phyloP scores from a whole-genome alignment of 2,113 vertebrate genomes.

The Corythoichthys haematopterus region DNA sequence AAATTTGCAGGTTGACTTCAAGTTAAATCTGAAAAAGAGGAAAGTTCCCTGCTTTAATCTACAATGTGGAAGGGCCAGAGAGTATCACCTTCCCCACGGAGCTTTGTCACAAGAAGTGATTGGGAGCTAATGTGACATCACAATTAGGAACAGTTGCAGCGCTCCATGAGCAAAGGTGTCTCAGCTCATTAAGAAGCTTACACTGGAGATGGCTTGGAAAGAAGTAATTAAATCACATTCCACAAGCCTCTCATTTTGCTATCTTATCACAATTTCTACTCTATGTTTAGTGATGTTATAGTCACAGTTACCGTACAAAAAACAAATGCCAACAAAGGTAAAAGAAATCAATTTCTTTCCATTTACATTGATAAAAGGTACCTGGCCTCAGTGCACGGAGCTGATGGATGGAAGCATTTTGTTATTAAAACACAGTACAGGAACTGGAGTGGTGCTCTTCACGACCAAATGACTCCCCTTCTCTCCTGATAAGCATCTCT shows the following conservation, averaged over 20 bases:
- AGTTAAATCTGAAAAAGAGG: background rate
- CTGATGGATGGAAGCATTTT: background rate
- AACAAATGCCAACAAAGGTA: background rate
- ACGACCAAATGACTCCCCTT: background rate
- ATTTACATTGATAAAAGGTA: background rate
- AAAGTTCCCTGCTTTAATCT: background rate
- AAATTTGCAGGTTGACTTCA: background rate
- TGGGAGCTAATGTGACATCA: constrained; percentile 68
- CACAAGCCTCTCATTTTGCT: constrained; percentile 28
- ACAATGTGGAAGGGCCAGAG: background rate
- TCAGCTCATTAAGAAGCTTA: constrained; percentile 67
- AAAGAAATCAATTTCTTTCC: background rate
- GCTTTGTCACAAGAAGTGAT: constrained; percentile 65
- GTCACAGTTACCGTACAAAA: background rate
- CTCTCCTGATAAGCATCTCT: constrained; percentile 55
- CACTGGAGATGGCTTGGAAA: constrained; percentile 61
- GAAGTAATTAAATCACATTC: constrained; percentile 59
- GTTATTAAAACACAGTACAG: constrained; percentile 37
- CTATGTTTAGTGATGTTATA: background rate
- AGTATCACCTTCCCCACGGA: constrained; percentile 42
- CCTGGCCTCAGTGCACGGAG: background rate
- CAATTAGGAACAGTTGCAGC: constrained; percentile 62
- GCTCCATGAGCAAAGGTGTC: constrained; percentile 59
- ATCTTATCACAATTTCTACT: background rate
- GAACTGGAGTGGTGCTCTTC: background rate